Conservation (phyloP, 2,797 vertebrate genomes). For the Dendrocincla tyrannina region DNA sequence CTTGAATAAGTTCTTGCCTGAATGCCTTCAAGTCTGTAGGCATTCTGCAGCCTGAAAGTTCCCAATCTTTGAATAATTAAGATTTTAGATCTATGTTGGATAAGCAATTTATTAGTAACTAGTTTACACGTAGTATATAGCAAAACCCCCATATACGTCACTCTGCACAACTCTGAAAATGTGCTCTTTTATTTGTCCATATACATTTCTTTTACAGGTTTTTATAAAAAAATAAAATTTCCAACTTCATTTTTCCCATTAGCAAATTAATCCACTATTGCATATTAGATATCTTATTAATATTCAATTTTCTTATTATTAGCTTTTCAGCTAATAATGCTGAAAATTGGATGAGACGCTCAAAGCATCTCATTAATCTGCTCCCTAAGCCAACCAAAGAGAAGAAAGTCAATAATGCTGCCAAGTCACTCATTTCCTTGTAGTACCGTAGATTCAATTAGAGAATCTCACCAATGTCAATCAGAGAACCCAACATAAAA, state of each 20-base stretch:
- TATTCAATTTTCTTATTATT: conserved; percentile 22
- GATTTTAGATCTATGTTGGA: background rate
- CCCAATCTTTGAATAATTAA: background rate
- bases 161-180: background rate
- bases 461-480: background rate
- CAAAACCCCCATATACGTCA: background rate
- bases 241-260: background rate
- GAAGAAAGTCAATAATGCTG: background rate
- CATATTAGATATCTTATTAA: conserved; percentile 10
- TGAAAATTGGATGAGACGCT: background rate
- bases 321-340: background rate
- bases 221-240: background rate
- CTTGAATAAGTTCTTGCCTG: background rate
- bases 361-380: conserved; percentile 12
- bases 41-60: background rate
- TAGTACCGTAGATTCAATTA: background rate
- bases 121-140: background rate
- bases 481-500: background rate
- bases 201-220: background rate
- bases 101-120: background rate
- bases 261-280: background rate
- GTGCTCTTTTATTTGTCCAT: background rate
- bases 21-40: background rate
- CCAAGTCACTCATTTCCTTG: background rate
- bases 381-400: background rate